A percentile compares a stretch with the other conserved stretches of the same genome.
Conservation (phyloP, 2,888 invertebrate genomes). For the Monopis laevigella region DNA sequence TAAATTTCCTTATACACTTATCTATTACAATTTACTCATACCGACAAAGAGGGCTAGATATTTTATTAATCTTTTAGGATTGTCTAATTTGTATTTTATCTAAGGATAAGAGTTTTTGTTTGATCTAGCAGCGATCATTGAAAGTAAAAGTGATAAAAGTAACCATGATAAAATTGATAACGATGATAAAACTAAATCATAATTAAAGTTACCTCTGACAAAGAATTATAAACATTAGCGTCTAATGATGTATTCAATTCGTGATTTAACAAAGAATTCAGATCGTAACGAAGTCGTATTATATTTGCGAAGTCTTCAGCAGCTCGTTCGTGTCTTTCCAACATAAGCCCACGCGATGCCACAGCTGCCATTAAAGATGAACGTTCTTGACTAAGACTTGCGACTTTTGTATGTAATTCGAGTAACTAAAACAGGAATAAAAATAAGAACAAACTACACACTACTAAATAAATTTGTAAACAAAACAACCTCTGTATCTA, state of each 20-base stretch:
- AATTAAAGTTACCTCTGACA: slow-evolving; percentile 20
- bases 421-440: slow-evolving; percentile 28
- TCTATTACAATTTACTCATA: too few relatives aligned
- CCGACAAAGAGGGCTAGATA: too few relatives aligned
- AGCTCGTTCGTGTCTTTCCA: slow-evolving; percentile 52
- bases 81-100: too few relatives aligned
- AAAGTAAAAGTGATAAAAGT: too few relatives aligned
- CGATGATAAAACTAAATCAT: too few relatives aligned
- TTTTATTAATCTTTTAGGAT: too few relatives aligned
- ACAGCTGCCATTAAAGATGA: slow-evolving; percentile 42
- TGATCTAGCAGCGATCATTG: too few relatives aligned
- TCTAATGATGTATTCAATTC: neutral
- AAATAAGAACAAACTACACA: neutral
- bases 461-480: neutral
- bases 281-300: slow-evolving; percentile 38
- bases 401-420: slow-evolving; percentile 49
- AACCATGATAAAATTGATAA: too few relatives aligned
- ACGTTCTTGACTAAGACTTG: slow-evolving; percentile 41
- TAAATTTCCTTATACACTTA: too few relatives aligned
- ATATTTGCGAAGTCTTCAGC: slow-evolving; percentile 43
- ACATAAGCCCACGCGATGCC: slow-evolving; percentile 49
- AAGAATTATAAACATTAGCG: slow-evolving; percentile 3
- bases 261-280: slow-evolving; percentile 34
- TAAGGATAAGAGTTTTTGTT: too few relatives aligned
- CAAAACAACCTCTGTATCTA: slow-evolving; percentile 40